Evolutionary conservation across 2,888 invertebrate genomes (phyloP), one percentile per base, ranked within the genome.

Genomic region (Corbicula japonica): DNA sequence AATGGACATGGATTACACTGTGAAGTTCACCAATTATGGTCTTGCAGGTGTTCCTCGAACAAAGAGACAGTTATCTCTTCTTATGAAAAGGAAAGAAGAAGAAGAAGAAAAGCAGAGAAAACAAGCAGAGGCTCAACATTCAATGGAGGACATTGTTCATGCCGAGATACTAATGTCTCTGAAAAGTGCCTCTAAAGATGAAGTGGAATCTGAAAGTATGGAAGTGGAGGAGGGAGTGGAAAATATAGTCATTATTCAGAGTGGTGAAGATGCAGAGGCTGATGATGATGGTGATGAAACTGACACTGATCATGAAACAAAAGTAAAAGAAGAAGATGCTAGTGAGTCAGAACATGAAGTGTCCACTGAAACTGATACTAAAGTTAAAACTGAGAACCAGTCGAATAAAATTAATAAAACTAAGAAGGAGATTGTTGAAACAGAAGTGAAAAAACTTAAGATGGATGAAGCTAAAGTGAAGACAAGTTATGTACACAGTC

Each of bases 111-210:
- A 65, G 54, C 28, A 72, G 6, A 54, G 60, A 46, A 35, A 48
- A 32, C 66, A 58, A n/a, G 54, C 62, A 8, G 69, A 66, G n/a
- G 71, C 61, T 6, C 83, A 83, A 61, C 80, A 78, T 41, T 80
- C 80, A 12, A 65, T 76, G 50, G 83, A 83, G 60, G 83, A 83
- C 46, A 41, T 83, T 26, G 80, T 78, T 15, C 83, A 83, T 78
- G 83, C 83, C 26, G 80, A 83, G 54, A 83, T 83, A 52, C 66
- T 83, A 8, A 66, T 83, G 32, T 78, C 78, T 10, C 58, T 83
- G 26, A 80, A 80, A 48, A 81, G 62, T 48, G 77, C 50, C 6
- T 38, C 74, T 56, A 61, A 61, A 18, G 81, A 77, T 21, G 76
- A 76, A 30, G 63, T 41, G 48, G 80, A 74, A 15, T 41, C 71